Base-by-base conservation (phyloP, 2,113 vertebrate species). In the Dipodomys spectabilis region DNA sequence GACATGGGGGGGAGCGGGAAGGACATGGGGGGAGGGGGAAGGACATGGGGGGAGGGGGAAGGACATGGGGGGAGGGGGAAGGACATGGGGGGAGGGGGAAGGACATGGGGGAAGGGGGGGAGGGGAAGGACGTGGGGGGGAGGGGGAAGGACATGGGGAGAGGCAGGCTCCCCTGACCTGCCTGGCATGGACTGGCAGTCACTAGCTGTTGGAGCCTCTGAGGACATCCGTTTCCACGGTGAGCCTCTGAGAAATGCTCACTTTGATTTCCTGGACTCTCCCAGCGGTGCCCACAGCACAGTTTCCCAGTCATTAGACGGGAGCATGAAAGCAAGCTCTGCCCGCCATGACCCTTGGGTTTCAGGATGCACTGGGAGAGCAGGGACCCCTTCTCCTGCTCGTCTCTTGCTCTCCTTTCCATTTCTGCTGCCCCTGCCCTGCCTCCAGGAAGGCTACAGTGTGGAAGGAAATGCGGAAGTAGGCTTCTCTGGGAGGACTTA, bases 401-500 rank as follows among this genome's bases (percentile, higher is more conserved):
- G 72, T 92, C 82, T 62, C 45, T 20, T 1, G 16, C 16, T 16
- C 86, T 87, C 79, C 94, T 93, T 84, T 82, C n/a, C 74, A 62
- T 57, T 93, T 35, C 60, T 96, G 85, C 95, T 83, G 90, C 74
- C 93, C 6, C 62, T 5, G 5, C 20, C 62, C 82, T 64, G 16
- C 84, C 94, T 97, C 88, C 79, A 82, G 96, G 82, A 32, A 97
- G 83, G 93, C 87, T 81, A 88, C 16, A 80, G 53, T 72, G 83
- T 32, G 92, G 95, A 95, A 88, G 94, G 95, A 97, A 15, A 96
- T 90, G 84, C 96, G 92, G 82, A 88, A 74, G 95, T 2, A 27
- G n/a, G 7, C 2, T 9, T 27, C 67, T 0, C 0, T 6, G 39
- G 30, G 16, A 27, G 1, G 7, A n/a, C 9, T 45, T 18, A 5